Evolutionary conservation across 2,797 vertebrate genomes (phyloP), one percentile per base, ranked within the genome.

Genomic region (Ibycter americanus): DNA sequence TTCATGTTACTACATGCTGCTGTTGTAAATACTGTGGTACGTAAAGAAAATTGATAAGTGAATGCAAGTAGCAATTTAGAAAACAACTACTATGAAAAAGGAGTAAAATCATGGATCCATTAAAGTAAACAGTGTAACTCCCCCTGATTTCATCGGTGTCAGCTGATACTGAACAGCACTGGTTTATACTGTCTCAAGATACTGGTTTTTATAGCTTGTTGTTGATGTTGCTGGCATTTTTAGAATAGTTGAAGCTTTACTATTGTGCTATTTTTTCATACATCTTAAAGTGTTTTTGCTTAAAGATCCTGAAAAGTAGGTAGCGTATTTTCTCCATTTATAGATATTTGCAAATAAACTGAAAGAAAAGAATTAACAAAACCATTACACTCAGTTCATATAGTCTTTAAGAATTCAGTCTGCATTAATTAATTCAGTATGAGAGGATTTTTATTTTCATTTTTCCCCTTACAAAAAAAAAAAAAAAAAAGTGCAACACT

Each of bases 21-120:
- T 80, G 47, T 59, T 91, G 40, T 90, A 91, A 97, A 81, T 86
- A 42, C 15, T 27, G 21, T n/a, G 51, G 42, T 58, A 56, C 66
- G 82, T 58, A 54, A 77, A 84, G 78, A 91, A 94, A 87, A 95
- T 82, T 87, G 67, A 9, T 90, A 82, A 92, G 68, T 89, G 49
- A 49, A 89, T 82, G 38, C 31, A 93, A 90, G 66, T 54, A 74
- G 36, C 32, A 86, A 74, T 90, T 94, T 90, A 56, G 82, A 83
- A 95, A 89, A 85, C 81, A 83, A 38, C 78, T 73, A 25, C 81
- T 91, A 83, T 79, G 47, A 84, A 71, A 63, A 83, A 81, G 32
- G 61, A 81, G 34, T 90, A 36, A 93, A 93, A 91, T 83, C 46
- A 81, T 79, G 78, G 66, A 10, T 82, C 74, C 55, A 59, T 88